phyloP scores from a whole-genome alignment of 1,140 invertebrate genomes.

The Habropoda laboriosa region DNA sequence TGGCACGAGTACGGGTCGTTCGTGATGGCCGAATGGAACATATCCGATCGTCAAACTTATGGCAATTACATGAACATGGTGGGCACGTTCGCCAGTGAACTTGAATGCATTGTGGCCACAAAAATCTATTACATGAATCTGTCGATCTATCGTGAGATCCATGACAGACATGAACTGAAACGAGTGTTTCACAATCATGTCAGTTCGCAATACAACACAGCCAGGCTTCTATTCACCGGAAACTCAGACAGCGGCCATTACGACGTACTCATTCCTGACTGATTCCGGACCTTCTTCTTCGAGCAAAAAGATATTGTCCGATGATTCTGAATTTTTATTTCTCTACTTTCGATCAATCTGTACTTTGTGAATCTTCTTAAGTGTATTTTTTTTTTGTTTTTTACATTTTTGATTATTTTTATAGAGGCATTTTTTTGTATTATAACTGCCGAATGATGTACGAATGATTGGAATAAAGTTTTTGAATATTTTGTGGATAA shows the following conservation, averaged over 20 bases:
- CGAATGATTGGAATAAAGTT: not conserved
- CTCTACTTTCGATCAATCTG: not conserved
- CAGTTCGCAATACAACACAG: conserved; percentile 56
- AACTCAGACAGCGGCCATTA: conserved; percentile 74
- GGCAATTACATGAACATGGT: conserved; percentile 71
- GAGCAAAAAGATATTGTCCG: not conserved
- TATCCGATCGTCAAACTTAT: conserved; percentile 66
- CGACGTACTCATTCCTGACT: conserved; percentile 68
- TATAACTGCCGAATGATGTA: not conserved
- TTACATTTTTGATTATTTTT: not conserved
- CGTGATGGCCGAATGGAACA: conserved; percentile 76
- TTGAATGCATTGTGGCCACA: conserved; percentile 74
- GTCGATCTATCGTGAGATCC: conserved; percentile 72
- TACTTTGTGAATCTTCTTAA: not conserved
- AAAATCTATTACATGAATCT: conserved; percentile 73
- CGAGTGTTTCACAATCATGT: conserved; percentile 70
- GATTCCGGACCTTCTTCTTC: not conserved
- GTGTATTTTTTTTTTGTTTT: not conserved
- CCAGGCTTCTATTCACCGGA: conserved; percentile 73
- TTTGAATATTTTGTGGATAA: not conserved
- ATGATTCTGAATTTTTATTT: not conserved
- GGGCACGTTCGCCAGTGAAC: conserved; percentile 74
- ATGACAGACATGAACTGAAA: conserved; percentile 58
- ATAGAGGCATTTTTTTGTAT: not conserved
- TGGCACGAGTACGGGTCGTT: conserved; percentile 73